A percentile compares a stretch with the other conserved stretches of the same genome.
phyloP scores from a whole-genome alignment of 2,797 vertebrate species.

The Heteromormyrus szaboi region DNA sequence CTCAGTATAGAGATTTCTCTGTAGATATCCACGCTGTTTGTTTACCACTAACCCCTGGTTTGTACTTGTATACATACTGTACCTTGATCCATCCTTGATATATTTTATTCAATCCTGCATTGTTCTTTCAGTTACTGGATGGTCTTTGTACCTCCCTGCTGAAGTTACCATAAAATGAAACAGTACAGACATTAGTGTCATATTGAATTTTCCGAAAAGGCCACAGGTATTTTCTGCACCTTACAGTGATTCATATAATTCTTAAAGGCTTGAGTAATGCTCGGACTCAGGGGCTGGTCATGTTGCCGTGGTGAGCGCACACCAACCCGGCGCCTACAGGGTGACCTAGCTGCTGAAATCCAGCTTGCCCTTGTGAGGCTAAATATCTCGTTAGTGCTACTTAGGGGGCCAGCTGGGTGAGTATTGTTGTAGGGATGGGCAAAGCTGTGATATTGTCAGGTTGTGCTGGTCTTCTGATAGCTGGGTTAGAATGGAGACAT shows the following conservation, averaged over 20 bases:
- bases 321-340: neutral
- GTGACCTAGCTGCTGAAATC: neutral
- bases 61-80: neutral
- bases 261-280: neutral
- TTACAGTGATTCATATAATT: slow-evolving; percentile 39
- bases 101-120: neutral
- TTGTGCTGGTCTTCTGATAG: neutral
- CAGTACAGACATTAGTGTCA: neutral
- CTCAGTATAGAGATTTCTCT: neutral
- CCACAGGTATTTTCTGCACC: slow-evolving; percentile 37
- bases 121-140: neutral
- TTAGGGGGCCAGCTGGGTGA: neutral
- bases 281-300: neutral
- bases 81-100: neutral
- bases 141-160: neutral
- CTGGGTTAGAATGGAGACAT: neutral
- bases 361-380: neutral
- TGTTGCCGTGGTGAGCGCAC: neutral
- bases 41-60: neutral
- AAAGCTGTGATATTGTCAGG: neutral
- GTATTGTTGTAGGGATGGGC: neutral
- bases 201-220: slow-evolving; percentile 23
- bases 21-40: neutral
- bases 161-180: neutral
- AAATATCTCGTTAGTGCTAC: neutral